Base-by-base conservation (phyloP, 2,888 invertebrate species). In the Drosophila kuntzei region DNA sequence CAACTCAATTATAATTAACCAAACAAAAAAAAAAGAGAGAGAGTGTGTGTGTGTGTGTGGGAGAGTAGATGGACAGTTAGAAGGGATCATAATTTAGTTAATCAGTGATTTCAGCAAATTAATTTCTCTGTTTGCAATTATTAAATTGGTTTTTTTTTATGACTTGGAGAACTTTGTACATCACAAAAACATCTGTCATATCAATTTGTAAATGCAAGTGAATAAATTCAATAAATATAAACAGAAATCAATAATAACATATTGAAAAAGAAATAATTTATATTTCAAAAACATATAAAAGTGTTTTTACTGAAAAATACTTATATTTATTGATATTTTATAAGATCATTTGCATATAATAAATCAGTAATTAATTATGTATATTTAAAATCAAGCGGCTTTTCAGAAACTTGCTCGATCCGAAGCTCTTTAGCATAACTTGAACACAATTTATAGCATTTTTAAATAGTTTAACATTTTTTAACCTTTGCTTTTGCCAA, bases 1-100 rank as follows among this genome's bases (percentile, higher is more conserved):
- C 34, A 60, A 44, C 43, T 20, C 27, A 27, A 29, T 29, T 49
- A 34, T 18, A 70, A 72, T 16, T 47, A 39, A 20, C 5, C 8
- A 50, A n/a, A n/a, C n/a, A n/a, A n/a, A n/a, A n/a, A n/a, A n/a
- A n/a, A n/a, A 7, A 14, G 22, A 25, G 8, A 18, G 36, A 27
- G 39, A 6, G 39, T 11, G 12, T 8, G n/a, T 9, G 27, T n/a
- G 61, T 25, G 46, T 16, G 54, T 16, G 9, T 5, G 16, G 11
- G 8, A 16, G n/a, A 14, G 14, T 29, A 50, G 9, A 34, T 16
- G 14, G 34, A 32, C 29, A 54, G 41, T 39, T 50, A 12, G 12
- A 22, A 18, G 29, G 14, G 9, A 29, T 53, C 1, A 9, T 54
- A 14, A 54, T 41, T 54, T 20, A 53, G 29, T 29, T 27, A n/a